phyloP scores from a whole-genome alignment of 2,797 vertebrate genomes.

The Graptemys geographica region DNA sequence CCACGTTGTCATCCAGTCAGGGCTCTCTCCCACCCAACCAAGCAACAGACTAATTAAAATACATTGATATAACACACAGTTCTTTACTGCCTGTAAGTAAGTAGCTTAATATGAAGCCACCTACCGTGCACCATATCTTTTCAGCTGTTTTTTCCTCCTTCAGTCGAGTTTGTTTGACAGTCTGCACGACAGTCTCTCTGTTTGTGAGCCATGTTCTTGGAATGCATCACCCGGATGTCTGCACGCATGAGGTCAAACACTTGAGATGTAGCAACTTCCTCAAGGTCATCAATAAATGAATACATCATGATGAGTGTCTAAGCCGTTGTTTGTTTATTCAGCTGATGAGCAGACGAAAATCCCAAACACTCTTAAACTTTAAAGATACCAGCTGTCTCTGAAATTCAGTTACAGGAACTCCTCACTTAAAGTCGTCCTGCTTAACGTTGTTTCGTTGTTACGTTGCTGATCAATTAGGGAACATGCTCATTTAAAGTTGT shows the following conservation, averaged over 20 bases:
- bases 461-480: too few relatives aligned
- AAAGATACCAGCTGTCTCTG: conserved; percentile 54
- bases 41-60: not conserved
- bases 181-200: not conserved
- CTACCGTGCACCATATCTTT: not conserved
- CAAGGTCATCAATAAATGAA: not conserved
- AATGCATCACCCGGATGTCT: not conserved
- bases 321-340: not conserved
- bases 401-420: not conserved
- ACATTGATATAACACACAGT: not conserved
- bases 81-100: too few relatives aligned
- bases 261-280: conserved; percentile 36
- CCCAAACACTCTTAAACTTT: conserved; percentile 42
- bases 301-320: not conserved
- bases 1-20: not conserved
- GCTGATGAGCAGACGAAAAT: conserved; percentile 26
- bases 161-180: not conserved
- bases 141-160: not conserved
- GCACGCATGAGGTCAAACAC: not conserved
- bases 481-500: too few relatives aligned
- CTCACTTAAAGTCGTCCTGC: too few relatives aligned
- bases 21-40: not conserved
- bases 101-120: not conserved
- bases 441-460: too few relatives aligned
- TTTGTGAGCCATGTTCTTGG: accelerated